Conservation (phyloP, 2,113 vertebrate species). For the Sapajus apella region DNA sequence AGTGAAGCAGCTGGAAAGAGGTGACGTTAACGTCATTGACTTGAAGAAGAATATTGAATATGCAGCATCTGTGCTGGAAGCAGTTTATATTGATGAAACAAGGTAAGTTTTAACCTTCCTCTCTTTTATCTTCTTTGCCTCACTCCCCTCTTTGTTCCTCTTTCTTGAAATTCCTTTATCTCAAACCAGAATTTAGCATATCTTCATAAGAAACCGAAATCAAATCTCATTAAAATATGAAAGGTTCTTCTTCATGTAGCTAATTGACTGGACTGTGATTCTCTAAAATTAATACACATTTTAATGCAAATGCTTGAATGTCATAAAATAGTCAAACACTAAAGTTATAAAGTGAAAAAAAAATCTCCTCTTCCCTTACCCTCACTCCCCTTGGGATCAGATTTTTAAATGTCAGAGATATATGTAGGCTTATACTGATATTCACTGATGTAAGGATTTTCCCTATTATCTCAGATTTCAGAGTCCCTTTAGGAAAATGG, state of each 20-base stretch:
- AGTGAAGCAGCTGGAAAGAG: slow-evolving; percentile 96
- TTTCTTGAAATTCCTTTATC: not conserved
- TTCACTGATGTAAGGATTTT: not conserved
- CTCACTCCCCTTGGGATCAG: not conserved
- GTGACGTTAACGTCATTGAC: slow-evolving; percentile 93
- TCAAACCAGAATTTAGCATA: not conserved
- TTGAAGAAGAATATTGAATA: slow-evolving; percentile 97
- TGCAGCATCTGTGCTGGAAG: slow-evolving; percentile 95
- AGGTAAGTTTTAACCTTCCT: slow-evolving; percentile 83
- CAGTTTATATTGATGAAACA: slow-evolving; percentile 98
- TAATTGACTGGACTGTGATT: not conserved
- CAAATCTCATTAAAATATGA: slow-evolving; percentile 26
- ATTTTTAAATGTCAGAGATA: not conserved
- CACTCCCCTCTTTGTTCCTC: not conserved
- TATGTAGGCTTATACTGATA: not conserved
- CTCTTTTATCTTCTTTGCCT: not conserved
- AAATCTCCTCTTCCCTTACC: not conserved
- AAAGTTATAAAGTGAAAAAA: not conserved
- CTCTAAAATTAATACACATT: not conserved
- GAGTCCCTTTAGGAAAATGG: not conserved
- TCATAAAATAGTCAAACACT: not conserved
- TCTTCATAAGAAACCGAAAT: not conserved
- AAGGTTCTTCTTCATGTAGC: not conserved
- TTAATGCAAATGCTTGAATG: not conserved
- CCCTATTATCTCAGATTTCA: not conserved